Conservation (phyloP, 2,113 vertebrate species). For the Accipiter cooperii region DNA sequence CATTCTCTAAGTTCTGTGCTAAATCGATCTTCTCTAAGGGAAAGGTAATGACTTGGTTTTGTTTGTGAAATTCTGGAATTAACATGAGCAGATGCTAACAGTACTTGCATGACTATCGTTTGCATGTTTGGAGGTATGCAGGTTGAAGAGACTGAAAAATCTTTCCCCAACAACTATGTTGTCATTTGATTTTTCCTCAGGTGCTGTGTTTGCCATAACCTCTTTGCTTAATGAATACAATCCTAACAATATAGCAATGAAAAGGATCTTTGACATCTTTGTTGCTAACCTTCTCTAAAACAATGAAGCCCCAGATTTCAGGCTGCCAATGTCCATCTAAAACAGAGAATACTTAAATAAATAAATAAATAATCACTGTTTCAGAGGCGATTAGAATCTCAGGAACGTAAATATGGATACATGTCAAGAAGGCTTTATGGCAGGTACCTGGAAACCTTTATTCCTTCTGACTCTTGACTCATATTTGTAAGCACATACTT, state of each 20-base stretch:
- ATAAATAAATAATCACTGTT: neutral
- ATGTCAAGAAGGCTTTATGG: neutral
- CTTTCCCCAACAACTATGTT: neutral
- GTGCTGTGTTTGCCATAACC: neutral
- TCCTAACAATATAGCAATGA: neutral
- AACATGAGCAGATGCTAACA: neutral
- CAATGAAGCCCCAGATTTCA: neutral
- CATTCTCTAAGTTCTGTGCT: conserved; percentile 71
- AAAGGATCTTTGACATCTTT: neutral
- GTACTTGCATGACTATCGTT: neutral
- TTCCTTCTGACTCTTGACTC: neutral
- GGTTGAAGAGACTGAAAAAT: neutral
- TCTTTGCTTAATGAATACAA: neutral
- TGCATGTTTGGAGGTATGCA: neutral
- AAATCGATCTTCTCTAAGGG: conserved; percentile 78
- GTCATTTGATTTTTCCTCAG: neutral
- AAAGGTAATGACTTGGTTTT: conserved; percentile 75
- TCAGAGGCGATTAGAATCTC: neutral
- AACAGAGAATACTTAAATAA: neutral
- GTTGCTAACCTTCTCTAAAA: neutral
- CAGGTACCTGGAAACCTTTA: neutral
- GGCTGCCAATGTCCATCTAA: neutral
- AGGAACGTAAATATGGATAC: neutral
- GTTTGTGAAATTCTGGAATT: neutral
- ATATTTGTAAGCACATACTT: neutral